Evolutionary conservation across 2,797 vertebrate genomes (phyloP).

Genomic region (Apodemus agrarius): DNA sequence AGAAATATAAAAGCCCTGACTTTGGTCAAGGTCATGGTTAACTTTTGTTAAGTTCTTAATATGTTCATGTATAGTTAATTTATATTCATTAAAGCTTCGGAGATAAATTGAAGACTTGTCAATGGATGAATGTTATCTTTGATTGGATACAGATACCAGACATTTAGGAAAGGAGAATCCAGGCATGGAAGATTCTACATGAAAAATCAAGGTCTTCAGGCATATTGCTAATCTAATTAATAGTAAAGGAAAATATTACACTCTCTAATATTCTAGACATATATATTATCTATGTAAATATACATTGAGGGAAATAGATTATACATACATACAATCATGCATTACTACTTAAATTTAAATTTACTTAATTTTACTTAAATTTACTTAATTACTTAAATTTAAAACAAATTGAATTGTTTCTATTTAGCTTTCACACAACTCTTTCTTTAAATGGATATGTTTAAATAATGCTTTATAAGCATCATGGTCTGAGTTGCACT

Average conservation of each 20-base stretch:
- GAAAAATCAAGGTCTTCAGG: background rate
- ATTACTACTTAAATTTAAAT: background rate
- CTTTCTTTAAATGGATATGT: background rate
- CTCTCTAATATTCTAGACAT: background rate
- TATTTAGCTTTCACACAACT: background rate
- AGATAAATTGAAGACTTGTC: conserved; percentile 6
- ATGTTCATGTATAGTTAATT: background rate
- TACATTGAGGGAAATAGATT: background rate
- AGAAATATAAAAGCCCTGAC: background rate
- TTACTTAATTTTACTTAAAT: no score
- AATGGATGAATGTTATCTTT: background rate
- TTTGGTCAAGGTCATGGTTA: background rate
- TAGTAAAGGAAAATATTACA: background rate
- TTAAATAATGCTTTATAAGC: fast-evolving
- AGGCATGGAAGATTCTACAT: background rate
- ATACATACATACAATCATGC: background rate
- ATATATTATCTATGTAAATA: background rate
- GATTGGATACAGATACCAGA: background rate
- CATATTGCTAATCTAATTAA: background rate
- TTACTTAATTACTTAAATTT: background rate
- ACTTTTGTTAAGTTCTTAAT: background rate
- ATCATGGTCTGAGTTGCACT: no score
- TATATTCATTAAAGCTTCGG: background rate
- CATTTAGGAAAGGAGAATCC: background rate
- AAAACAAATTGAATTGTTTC: background rate